Conservation (phyloP, 2,797 vertebrate genomes). For the Meriones psammophilus region DNA sequence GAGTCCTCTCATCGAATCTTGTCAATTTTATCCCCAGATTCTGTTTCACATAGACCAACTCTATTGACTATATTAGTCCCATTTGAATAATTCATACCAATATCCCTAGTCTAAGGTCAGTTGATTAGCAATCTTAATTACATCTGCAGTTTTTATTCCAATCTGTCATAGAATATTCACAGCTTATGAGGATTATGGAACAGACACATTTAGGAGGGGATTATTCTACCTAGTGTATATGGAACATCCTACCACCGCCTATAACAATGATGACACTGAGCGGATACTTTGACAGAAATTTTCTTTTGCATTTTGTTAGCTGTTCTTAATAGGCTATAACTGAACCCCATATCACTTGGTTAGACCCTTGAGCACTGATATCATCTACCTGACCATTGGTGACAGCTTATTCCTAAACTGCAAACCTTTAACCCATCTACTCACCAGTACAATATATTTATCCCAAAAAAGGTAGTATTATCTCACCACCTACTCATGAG, state of each 20-base stretch:
- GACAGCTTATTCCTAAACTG: not conserved
- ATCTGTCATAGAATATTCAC: not conserved
- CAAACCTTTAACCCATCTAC: not conserved
- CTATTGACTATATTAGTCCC: not conserved
- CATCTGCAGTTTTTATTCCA: constrained; percentile 27
- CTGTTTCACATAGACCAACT: constrained; percentile 11
- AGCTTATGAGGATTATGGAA: constrained; percentile 10
- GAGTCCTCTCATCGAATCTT: not conserved
- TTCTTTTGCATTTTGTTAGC: not conserved
- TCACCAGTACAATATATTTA: not conserved
- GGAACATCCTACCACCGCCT: constrained; percentile 41
- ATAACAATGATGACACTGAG: constrained; percentile 40
- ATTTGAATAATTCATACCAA: constrained; percentile 32
- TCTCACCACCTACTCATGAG: not conserved
- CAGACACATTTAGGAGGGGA: not conserved
- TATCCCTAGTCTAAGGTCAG: constrained; percentile 43
- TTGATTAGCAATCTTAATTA: constrained; percentile 49
- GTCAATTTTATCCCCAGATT: not conserved
- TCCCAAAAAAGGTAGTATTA: not conserved
- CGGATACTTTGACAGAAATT: not conserved
- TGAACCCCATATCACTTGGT: not conserved
- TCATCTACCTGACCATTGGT: not conserved
- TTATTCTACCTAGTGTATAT: constrained; percentile 34
- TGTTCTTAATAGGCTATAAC: not conserved
- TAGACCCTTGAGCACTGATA: not conserved